Evolutionary conservation across 2,888 invertebrate genomes (phyloP), one percentile per base, ranked within the genome.

Genomic region (Cremastinae sp.): DNA sequence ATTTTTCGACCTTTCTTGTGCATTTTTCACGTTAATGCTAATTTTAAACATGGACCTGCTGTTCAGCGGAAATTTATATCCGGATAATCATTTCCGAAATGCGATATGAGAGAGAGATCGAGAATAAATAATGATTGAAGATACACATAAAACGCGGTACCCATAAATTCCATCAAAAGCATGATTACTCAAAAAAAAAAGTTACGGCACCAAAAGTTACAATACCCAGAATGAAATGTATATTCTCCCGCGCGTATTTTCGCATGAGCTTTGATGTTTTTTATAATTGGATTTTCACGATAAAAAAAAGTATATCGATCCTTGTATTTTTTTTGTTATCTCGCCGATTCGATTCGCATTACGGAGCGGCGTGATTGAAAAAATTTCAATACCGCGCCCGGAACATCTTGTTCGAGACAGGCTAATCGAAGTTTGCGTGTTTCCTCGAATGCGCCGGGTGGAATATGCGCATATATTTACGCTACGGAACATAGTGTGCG

Each of bases 1-100:
- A 18, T 38, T 47, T n/a, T 16, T 56, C 8, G 10, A 7, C 16
- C 16, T 12, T 34, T 3, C 0, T 12, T 34, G 2, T 49, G 18
- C 47, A 58, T 58, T 49, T 14, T 51, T 49, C 54, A 83, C 82
- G 84, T 83, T 84, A 85, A 86, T 84, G 86, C 80, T 87, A 86
- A 85, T 86, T 86, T 86, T 84, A 86, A 84, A 85, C 86, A 85
- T 85, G 69, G 83, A 84, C 64, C 65, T 65, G 16, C 7, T 28
- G 28, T 28, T 28, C 56, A 20, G 22, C 34, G 14, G 16, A n/a
- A 58, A 68, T 43, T 68, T 9, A 45, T 43, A 53, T 28, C 53
- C 28, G 1, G 53, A 28, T 12, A 8, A 53, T 14, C 8, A n/a
- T 20, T 58, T 20, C 16, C 10, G 2, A 18, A 56, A 45, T 14